A percentile compares a stretch with the other conserved stretches of the same genome.
These are phyloP conservation scores for Virgularia gustaviana DNA, from an alignment of 92 coral and sea anemone species.

Conservation along the genomic window DNA sequence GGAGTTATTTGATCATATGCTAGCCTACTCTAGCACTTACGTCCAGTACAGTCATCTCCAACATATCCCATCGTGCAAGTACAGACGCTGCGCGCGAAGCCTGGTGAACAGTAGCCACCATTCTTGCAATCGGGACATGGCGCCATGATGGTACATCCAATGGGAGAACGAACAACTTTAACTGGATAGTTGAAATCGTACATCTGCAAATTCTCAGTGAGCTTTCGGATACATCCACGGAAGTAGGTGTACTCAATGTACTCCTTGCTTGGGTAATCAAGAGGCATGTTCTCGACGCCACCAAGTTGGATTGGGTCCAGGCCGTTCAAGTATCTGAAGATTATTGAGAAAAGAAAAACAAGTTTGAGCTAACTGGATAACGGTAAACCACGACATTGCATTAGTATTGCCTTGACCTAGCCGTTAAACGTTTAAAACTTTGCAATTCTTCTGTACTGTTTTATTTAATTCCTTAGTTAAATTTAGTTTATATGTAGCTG, in stretches of 20 bases:
- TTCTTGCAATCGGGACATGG: slow-evolving; percentile 67
- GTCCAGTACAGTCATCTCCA: slow-evolving; percentile 63
- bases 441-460: no score
- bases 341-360: background rate
- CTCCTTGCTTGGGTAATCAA: slow-evolving; percentile 40
- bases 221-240: slow-evolving; percentile 75
- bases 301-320: slow-evolving; percentile 98
- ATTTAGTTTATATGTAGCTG: no score
- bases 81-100: slow-evolving; percentile 65
- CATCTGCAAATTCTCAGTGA: slow-evolving; percentile 69
- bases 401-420: no score
- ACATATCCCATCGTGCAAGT: slow-evolving; percentile 76
- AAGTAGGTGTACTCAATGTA: slow-evolving; percentile 60
- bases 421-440: no score
- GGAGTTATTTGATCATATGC: background rate
- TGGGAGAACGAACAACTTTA: slow-evolving; percentile 57
- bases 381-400: no score
- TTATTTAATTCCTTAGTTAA: no score
- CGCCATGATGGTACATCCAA: slow-evolving; percentile 62
- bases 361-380: background rate
- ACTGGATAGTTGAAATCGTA: slow-evolving; percentile 80
- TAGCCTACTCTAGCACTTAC: slow-evolving; percentile 76
- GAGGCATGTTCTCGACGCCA: slow-evolving; percentile 61
- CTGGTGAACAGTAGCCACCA: slow-evolving; percentile 82
- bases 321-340: slow-evolving; percentile 83